A percentile compares a stretch with the other conserved stretches of the same genome.
Evolutionary conservation across 1,140 invertebrate genomes (phyloP).

Genomic region (Caenorhabditis inopinata): DNA sequence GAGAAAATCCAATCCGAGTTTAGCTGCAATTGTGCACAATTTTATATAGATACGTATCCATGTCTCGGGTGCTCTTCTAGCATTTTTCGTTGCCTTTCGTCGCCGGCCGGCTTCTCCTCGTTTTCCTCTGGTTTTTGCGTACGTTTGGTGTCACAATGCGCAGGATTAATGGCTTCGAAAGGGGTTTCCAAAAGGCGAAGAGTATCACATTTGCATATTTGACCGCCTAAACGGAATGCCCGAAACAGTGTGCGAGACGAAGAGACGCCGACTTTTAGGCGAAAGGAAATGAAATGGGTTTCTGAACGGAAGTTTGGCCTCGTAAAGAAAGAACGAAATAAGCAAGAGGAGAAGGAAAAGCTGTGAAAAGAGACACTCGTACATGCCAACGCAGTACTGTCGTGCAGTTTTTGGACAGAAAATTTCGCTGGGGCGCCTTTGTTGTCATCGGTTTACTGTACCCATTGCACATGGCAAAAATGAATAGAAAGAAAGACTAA

Average conservation of each 20-base stretch:
- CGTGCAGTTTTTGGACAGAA: background rate
- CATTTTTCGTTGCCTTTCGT: no score
- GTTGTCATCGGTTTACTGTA: no score
- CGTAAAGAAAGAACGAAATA: background rate
- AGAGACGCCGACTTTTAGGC: constrained; percentile 5
- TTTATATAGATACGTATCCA: no score
- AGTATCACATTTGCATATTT: constrained; percentile 34
- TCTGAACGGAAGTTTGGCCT: constrained; percentile 19
- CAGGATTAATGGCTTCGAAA: constrained; percentile 32
- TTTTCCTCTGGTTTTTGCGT: background rate
- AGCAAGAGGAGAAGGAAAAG: background rate
- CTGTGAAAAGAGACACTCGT: constrained; percentile 1
- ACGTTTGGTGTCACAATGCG: constrained; percentile 33
- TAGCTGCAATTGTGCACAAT: background rate
- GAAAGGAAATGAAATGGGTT: constrained; percentile 29
- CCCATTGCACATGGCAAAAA: no score
- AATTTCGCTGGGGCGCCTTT: no score
- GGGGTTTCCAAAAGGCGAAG: constrained; percentile 33
- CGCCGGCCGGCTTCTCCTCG: background rate
- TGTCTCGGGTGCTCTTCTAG: background rate
- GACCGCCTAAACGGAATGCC: constrained; percentile 21
- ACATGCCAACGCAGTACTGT: background rate
- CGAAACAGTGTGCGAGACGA: background rate
- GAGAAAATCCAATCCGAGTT: background rate
- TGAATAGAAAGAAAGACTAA: no score